Percentiles rank a stretch among this genome's conserved stretches.
phyloP scores from a whole-genome alignment of 2,888 invertebrate species.

The Pasiphila rectangulata region DNA sequence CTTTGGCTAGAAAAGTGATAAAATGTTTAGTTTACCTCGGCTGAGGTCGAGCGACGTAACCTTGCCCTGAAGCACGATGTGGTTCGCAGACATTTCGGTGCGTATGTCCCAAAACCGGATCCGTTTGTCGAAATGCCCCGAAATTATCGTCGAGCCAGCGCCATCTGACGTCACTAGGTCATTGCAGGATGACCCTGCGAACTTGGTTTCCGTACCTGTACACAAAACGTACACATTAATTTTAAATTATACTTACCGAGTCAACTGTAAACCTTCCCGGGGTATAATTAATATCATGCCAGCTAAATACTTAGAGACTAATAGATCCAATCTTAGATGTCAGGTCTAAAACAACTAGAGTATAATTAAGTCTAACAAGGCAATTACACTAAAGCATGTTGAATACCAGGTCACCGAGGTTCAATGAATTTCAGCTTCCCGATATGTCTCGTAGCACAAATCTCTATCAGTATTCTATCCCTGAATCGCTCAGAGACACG shows the following conservation, averaged over 20 bases:
- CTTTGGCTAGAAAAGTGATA: constrained; percentile 19
- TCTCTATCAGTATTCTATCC: constrained; percentile 34
- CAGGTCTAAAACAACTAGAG: constrained; percentile 2
- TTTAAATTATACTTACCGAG: neutral
- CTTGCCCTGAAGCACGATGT: constrained; percentile 94
- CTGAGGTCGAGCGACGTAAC: constrained; percentile 97
- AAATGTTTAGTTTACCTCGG: constrained; percentile 82
- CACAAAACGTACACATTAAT: constrained; percentile 9
- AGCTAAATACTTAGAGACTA: constrained; percentile 11
- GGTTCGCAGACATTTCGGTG: constrained; percentile 90
- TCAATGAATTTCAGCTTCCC: constrained; percentile 38
- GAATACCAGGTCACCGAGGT: constrained; percentile 32
- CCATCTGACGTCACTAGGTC: constrained; percentile 96
- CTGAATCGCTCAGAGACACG: constrained; percentile 31
- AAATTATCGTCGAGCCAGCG: constrained; percentile 93
- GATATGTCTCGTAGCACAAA: constrained; percentile 36
- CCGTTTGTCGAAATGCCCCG: constrained; percentile 98
- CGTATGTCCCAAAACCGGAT: constrained; percentile 98
- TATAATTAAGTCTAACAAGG: constrained; percentile 34
- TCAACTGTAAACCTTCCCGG: neutral
- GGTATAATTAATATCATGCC: too few relatives aligned
- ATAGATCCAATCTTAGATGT: constrained; percentile 15
- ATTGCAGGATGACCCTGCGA: constrained; percentile 98
- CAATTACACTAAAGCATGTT: constrained; percentile 32
- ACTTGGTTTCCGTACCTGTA: constrained; percentile 93